These are phyloP conservation scores for Platycheirus rosarum DNA, from an alignment of 2,888 invertebrate genomes.

Conservation along the genomic window DNA sequence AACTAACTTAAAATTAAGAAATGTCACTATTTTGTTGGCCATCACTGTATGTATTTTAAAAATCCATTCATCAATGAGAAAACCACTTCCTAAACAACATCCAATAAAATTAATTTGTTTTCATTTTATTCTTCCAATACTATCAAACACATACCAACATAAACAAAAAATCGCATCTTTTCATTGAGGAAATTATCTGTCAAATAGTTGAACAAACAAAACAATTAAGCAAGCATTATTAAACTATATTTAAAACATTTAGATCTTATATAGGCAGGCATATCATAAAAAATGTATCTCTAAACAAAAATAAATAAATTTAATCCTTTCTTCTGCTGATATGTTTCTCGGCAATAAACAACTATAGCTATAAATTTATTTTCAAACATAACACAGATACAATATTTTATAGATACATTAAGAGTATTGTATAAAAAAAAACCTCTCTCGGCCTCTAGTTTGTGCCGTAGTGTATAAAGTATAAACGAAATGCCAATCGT, in stretches of 20 bases:
- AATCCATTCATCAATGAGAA: no score
- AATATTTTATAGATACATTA: slow-evolving; percentile 12
- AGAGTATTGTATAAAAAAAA: slow-evolving; percentile 21
- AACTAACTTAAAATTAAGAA: no score
- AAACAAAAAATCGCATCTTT: slow-evolving; percentile 38
- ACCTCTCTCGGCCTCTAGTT: slow-evolving; percentile 40
- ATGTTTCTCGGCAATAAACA: slow-evolving; percentile 48
- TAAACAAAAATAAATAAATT: slow-evolving; percentile 32
- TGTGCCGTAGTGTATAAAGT: slow-evolving; percentile 9
- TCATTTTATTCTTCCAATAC: not conserved
- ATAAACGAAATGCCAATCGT: slow-evolving; percentile 65
- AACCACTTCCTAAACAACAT: no score
- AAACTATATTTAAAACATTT: slow-evolving; percentile 30
- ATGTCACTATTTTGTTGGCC: no score
- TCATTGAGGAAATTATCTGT: slow-evolving; percentile 68
- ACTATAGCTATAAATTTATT: slow-evolving; percentile 53
- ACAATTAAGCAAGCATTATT: slow-evolving; percentile 55
- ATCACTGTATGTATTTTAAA: no score
- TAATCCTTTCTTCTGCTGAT: slow-evolving; percentile 45
- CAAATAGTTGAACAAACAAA: slow-evolving; percentile 61
- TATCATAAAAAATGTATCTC: not conserved
- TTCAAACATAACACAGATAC: slow-evolving; percentile 45
- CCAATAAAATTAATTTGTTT: not conserved
- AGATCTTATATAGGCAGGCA: not conserved
- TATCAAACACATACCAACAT: not conserved